phyloP scores from a whole-genome alignment of 2,888 invertebrate genomes.

The Serrognathus titanus region DNA sequence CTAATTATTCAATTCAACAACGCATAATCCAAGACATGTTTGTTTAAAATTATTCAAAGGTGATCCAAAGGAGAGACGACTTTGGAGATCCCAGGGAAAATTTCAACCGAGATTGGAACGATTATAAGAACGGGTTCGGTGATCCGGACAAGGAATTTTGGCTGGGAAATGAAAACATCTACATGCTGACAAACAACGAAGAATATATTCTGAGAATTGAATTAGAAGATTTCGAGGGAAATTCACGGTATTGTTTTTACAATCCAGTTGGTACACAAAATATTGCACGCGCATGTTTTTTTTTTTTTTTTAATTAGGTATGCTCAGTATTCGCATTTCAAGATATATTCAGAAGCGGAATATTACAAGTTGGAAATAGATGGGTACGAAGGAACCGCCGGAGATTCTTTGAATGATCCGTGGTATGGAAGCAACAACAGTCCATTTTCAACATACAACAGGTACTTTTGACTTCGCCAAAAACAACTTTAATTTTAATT shows the following conservation, averaged over 20 bases:
- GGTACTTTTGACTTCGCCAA: constrained; percentile 55
- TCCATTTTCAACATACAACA: constrained; percentile 89
- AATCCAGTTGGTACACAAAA: not conserved
- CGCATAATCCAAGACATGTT: not conserved
- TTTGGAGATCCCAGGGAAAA: constrained; percentile 84
- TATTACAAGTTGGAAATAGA: constrained; percentile 90
- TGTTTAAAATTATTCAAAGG: constrained; percentile 51
- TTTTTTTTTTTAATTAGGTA: constrained; percentile 55
- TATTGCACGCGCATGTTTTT: constrained; percentile 20
- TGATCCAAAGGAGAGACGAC: constrained; percentile 86
- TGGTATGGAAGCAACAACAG: constrained; percentile 94
- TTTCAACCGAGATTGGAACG: constrained; percentile 89
- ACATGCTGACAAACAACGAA: constrained; percentile 89
- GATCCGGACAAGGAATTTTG: constrained; percentile 88
- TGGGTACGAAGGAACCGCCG: constrained; percentile 87
- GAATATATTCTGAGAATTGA: constrained; percentile 85
- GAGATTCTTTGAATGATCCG: constrained; percentile 87
- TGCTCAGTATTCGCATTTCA: constrained; percentile 88
- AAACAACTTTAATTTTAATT: not conserved
- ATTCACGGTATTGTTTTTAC: constrained; percentile 66
- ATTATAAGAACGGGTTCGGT: constrained; percentile 90
- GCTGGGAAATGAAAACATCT: constrained; percentile 91
- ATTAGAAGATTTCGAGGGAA: constrained; percentile 88
- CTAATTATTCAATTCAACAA: constrained; percentile 6
- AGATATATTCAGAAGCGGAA: constrained; percentile 87